These are phyloP conservation scores for Diachrysia chrysitis DNA, from an alignment of 2,888 invertebrate genomes.

Conservation along the genomic window DNA sequence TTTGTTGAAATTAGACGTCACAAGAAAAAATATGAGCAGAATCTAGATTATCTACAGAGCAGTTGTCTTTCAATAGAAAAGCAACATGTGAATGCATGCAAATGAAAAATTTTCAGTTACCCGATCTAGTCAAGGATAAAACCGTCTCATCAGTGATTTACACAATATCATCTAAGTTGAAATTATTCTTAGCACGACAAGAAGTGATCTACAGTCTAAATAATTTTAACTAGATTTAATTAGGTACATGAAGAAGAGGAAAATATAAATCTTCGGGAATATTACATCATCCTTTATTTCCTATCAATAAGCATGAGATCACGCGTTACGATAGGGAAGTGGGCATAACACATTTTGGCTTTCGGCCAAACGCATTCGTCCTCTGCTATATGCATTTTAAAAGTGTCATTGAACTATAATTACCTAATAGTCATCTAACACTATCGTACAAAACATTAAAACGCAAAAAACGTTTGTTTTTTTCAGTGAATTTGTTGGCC, in stretches of 20 bases:
- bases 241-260: not conserved
- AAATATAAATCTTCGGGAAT: not conserved
- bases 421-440: conserved; percentile 55
- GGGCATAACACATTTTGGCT: conserved; percentile 49
- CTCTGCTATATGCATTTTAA: conserved; percentile 47
- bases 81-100: no score
- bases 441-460: conserved; percentile 5
- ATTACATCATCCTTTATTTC: not conserved
- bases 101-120: no score
- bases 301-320: conserved; percentile 16
- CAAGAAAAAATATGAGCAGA: no score
- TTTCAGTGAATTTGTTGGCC: conserved; percentile 5
- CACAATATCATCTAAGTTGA: no score
- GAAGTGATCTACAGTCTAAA: no score
- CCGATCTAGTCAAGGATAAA: no score
- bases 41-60: no score
- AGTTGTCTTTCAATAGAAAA: no score
- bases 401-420: conserved; percentile 65
- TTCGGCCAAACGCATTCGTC: conserved; percentile 52
- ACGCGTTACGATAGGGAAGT: conserved; percentile 44
- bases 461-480: conserved; percentile 16
- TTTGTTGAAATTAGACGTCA: no score
- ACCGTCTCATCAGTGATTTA: no score
- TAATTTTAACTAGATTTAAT: no score
- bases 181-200: no score